A percentile compares a stretch with the other conserved stretches of the same genome.
phyloP scores from a whole-genome alignment of 2,113 vertebrate genomes.

The Chauna torquata region DNA sequence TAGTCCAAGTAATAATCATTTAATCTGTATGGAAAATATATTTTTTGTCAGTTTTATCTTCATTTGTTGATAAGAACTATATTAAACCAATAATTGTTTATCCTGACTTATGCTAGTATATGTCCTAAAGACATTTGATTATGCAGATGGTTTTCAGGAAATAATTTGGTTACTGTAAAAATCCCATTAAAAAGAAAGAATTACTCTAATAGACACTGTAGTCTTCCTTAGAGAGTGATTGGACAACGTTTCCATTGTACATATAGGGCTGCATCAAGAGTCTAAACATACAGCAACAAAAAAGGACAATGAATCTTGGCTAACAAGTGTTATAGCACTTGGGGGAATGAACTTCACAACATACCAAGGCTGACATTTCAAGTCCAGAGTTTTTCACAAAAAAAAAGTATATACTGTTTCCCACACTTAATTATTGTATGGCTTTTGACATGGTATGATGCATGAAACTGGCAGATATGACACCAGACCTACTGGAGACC shows the following conservation, averaged over 20 bases:
- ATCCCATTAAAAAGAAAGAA: neutral
- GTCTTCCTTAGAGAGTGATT: neutral
- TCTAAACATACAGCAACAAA: neutral
- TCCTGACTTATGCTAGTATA: neutral
- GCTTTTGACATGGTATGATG: neutral
- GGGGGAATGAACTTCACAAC: neutral
- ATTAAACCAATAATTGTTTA: constrained; percentile 24
- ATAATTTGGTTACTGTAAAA: neutral
- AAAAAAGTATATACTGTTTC: neutral
- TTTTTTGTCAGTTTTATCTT: constrained; percentile 29
- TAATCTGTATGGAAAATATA: neutral
- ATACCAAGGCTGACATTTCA: neutral
- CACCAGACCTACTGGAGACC: neutral
- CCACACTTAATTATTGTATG: neutral
- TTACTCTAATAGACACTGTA: neutral
- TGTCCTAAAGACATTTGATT: constrained; percentile 3
- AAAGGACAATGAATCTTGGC: neutral
- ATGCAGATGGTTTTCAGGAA: neutral
- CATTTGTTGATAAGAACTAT: neutral
- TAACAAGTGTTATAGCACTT: neutral
- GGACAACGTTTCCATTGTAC: neutral
- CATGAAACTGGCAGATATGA: neutral
- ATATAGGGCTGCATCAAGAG: neutral
- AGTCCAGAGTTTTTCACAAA: neutral
- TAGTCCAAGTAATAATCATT: constrained; percentile 1